Evolutionary conservation across 2,888 invertebrate genomes (phyloP).

Genomic region (Hydroisotoma schaefferi): DNA sequence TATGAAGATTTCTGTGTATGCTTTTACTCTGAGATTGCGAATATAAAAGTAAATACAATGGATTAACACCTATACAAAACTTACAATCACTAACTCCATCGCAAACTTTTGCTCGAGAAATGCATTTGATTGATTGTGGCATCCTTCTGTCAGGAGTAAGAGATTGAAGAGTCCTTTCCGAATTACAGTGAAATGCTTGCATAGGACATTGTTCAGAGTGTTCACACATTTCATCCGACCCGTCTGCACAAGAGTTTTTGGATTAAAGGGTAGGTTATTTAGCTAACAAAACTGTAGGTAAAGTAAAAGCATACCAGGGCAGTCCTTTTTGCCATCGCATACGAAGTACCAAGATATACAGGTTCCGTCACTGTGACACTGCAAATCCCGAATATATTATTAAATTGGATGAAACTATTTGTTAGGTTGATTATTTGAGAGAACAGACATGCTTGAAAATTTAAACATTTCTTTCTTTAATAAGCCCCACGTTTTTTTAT

Average conservation of each 20-base stretch:
- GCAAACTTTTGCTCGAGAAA: constrained; percentile 74
- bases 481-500: too few relatives aligned
- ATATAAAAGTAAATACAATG: too few relatives aligned
- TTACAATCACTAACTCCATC: constrained; percentile 64
- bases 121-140: constrained; percentile 56
- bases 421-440: too few relatives aligned
- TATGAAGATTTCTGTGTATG: too few relatives aligned
- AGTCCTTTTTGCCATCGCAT: constrained; percentile 80
- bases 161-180: constrained; percentile 4
- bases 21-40: too few relatives aligned
- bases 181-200: constrained; percentile 53
- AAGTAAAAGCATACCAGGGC: constrained; percentile 51
- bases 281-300: neutral
- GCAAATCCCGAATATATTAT: constrained; percentile 39
- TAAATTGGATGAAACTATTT: neutral
- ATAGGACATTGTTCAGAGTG: constrained; percentile 57
- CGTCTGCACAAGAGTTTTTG: constrained; percentile 58
- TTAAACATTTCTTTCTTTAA: too few relatives aligned
- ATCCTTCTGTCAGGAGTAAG: constrained; percentile 23
- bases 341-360: constrained; percentile 93
- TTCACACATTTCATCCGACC: constrained; percentile 79
- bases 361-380: constrained; percentile 79
- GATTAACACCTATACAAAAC: constrained; percentile 6
- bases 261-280: neutral
- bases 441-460: too few relatives aligned